phyloP scores from a whole-genome alignment of 2,888 invertebrate species.

The Thecophora atra region DNA sequence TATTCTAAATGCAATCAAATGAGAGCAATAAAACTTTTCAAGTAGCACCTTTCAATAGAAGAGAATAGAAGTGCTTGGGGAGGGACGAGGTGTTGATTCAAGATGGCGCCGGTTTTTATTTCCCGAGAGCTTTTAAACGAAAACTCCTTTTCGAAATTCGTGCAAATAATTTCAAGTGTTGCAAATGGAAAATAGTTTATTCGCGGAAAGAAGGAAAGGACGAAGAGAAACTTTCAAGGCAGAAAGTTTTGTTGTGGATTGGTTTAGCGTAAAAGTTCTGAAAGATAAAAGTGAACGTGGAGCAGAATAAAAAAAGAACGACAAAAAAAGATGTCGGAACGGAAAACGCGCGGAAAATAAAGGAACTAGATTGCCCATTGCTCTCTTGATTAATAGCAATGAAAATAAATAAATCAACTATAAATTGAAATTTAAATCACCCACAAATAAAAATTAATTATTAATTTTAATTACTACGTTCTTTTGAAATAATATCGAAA shows the following conservation, averaged over 20 bases:
- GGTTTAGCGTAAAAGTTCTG: background rate
- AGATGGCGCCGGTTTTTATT: background rate
- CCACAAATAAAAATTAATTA: too few species aligned
- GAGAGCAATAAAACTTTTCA: background rate
- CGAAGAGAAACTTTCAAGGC: too few species aligned
- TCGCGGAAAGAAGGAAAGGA: background rate
- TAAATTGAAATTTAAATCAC: too few species aligned
- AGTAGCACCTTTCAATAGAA: background rate
- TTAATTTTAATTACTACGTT: too few species aligned
- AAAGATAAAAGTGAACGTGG: too few species aligned
- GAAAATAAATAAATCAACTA: too few species aligned
- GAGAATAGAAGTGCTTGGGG: background rate
- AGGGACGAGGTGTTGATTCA: background rate
- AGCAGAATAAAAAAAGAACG: background rate
- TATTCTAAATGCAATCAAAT: background rate
- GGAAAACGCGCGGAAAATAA: background rate
- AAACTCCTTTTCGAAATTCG: background rate
- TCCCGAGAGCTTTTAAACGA: background rate
- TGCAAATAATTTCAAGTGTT: slow-evolving; percentile 9
- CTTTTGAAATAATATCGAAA: too few species aligned
- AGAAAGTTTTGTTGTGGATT: too few species aligned
- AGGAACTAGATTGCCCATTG: too few species aligned
- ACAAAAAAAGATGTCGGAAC: background rate
- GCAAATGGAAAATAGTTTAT: background rate
- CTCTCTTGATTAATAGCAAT: too few species aligned